Evolutionary conservation across 2,113 vertebrate species (phyloP).

Genomic region (Lota lota): DNA sequence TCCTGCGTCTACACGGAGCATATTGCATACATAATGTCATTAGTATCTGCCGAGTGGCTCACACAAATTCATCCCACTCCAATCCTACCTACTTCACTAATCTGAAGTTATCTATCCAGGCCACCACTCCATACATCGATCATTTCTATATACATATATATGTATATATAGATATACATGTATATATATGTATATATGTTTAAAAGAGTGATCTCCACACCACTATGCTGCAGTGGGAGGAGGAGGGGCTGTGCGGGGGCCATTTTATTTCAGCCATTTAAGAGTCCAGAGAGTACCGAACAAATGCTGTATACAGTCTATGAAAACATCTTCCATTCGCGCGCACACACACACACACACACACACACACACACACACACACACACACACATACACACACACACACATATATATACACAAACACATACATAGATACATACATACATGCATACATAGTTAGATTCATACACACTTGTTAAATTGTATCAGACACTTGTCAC

Average conservation of each 20-base stretch:
- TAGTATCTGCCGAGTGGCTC: slow-evolving; percentile 37
- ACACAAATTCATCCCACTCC: slow-evolving; percentile 43
- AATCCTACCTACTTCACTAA: slow-evolving; percentile 57
- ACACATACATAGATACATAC: slow-evolving; percentile 38
- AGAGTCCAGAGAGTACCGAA: too few species aligned
- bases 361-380: too few species aligned
- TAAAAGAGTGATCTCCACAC: slow-evolving; percentile 38
- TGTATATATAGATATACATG: too few species aligned
- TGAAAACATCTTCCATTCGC: too few species aligned
- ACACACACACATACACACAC: too few species aligned
- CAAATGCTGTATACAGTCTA: too few species aligned
- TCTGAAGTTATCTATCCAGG: slow-evolving; percentile 42
- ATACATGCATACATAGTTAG: slow-evolving; percentile 3
- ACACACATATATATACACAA: too few species aligned
- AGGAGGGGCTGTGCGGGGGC: slow-evolving; percentile 16
- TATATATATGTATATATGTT: slow-evolving; percentile 14
- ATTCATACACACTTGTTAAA: slow-evolving; percentile 54
- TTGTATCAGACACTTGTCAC: slow-evolving; percentile 53
- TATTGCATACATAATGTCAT: slow-evolving; percentile 30
- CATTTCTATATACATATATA: too few species aligned
- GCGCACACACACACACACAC: too few species aligned
- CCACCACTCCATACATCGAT: too few species aligned
- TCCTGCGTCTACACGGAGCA: slow-evolving; percentile 11
- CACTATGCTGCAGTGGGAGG: too few species aligned
- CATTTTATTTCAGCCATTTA: too few species aligned